A percentile compares a stretch with the other conserved stretches of the same genome.
phyloP scores from a whole-genome alignment of 2,888 invertebrate species.

The Apamea monoglypha region DNA sequence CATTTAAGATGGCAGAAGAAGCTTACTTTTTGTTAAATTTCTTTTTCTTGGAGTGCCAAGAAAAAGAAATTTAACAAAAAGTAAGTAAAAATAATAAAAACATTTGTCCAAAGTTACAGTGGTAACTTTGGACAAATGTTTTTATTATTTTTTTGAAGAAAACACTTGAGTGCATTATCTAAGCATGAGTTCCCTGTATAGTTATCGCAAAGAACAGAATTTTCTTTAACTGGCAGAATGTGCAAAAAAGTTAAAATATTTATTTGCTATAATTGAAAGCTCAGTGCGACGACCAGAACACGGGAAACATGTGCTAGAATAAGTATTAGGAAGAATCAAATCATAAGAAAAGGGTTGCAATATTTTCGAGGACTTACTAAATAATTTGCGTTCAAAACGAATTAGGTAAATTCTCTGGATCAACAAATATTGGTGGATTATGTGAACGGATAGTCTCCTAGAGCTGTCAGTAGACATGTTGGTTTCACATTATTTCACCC shows the following conservation, averaged over 20 bases:
- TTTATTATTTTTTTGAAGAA: too few species aligned
- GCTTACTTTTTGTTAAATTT: neutral
- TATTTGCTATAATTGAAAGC: constrained; percentile 3
- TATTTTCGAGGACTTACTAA: neutral
- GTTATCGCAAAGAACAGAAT: neutral
- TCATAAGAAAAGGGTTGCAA: constrained; percentile 16
- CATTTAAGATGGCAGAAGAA: constrained; percentile 14
- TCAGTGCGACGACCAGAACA: constrained; percentile 1
- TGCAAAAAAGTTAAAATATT: neutral
- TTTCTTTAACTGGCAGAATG: neutral
- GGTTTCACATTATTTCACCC: neutral
- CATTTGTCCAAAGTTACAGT: too few species aligned
- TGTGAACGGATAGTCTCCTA: constrained; percentile 8
- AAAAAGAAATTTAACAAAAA: too few species aligned
- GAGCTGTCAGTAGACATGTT: neutral
- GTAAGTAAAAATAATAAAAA: too few species aligned
- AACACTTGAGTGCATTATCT: neutral
- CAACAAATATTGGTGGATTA: constrained; percentile 15
- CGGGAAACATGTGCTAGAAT: constrained; percentile 7
- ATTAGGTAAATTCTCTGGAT: constrained; percentile 3
- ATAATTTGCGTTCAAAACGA: constrained; percentile 25
- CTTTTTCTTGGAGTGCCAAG: neutral
- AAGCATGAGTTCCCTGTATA: neutral
- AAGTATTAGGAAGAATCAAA: constrained; percentile 11
- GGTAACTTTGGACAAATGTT: too few species aligned